Evolutionary conservation across 64 coral and sea anemone species (phyloP).

Genomic region (Stichodactyla mertensii): DNA sequence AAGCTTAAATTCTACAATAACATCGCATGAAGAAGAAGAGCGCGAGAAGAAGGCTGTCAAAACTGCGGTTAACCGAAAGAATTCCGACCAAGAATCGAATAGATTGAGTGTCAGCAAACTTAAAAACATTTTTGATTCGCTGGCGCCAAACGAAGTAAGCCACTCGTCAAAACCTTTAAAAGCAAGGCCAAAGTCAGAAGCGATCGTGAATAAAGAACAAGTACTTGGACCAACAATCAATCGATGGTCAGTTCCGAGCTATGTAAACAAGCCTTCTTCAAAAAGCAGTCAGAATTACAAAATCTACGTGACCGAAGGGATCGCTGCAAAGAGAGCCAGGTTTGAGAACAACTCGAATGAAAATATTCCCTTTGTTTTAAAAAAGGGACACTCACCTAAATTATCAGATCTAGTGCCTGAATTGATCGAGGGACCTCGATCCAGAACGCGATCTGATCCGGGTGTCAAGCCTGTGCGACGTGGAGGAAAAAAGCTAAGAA

Average conservation of each 20-base stretch:
- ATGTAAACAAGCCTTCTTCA: conserved; percentile 66
- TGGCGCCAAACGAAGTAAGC: conserved; percentile 48
- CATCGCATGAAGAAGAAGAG: conserved; percentile 3
- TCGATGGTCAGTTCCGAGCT: conserved; percentile 87
- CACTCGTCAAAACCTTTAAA: conserved; percentile 21
- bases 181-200: conserved; percentile 38
- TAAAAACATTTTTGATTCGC: conserved; percentile 88
- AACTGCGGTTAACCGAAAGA: conserved; percentile 24
- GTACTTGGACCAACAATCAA: background rate
- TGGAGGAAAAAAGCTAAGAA: background rate
- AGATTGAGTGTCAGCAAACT: conserved; percentile 76
- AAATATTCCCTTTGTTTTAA: conserved; percentile 12
- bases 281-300: conserved; percentile 43
- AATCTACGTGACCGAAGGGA: conserved; percentile 70
- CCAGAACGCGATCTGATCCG: conserved; percentile 54
- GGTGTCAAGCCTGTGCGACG: conserved; percentile 23
- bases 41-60: conserved; percentile 6
- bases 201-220: conserved; percentile 24
- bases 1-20: background rate
- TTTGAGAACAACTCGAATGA: conserved; percentile 68
- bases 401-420: conserved; percentile 82
- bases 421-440: conserved; percentile 33
- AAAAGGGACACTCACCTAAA: conserved; percentile 64
- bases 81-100: conserved; percentile 17
- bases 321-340: conserved; percentile 74